Conservation (phyloP, 23 tunicate genomes). For the Trididemnum clinides region DNA sequence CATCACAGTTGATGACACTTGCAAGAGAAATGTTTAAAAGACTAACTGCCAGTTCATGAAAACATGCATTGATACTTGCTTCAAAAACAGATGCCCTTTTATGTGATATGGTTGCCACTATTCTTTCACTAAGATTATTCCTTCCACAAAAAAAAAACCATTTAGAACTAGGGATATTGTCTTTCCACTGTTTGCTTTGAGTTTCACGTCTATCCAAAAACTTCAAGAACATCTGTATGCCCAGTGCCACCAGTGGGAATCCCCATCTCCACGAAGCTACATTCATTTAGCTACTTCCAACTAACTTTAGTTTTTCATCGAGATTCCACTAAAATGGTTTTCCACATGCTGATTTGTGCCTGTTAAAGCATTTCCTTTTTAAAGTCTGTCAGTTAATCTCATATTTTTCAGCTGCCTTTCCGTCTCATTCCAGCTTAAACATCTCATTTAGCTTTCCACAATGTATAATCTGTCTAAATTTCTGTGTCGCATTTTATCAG, state of each 20-base stretch:
- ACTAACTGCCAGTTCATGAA: not conserved
- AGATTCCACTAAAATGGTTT: not conserved
- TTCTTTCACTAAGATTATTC: not conserved
- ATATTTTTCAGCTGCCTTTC: not conserved
- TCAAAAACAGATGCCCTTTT: not conserved
- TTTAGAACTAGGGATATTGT: not conserved
- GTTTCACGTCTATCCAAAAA: not conserved
- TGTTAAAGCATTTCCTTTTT: not conserved
- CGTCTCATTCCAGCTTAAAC: too few relatives aligned
- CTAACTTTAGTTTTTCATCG: not conserved
- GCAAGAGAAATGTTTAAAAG: not conserved
- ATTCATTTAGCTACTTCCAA: not conserved
- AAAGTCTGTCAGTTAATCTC: not conserved
- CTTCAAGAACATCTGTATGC: not conserved
- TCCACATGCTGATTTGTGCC: not conserved
- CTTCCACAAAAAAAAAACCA: not conserved
- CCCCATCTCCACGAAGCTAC: not conserved
- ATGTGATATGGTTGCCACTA: not conserved
- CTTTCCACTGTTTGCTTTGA: not conserved
- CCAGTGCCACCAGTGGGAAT: not conserved
- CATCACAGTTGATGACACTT: not conserved
- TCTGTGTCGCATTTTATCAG: too few relatives aligned
- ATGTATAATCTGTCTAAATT: too few relatives aligned
- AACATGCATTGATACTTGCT: not conserved
- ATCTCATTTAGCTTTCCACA: too few relatives aligned